These are phyloP conservation scores for Papilio helenus DNA, from an alignment of 1,140 invertebrate genomes.

Conservation along the genomic window DNA sequence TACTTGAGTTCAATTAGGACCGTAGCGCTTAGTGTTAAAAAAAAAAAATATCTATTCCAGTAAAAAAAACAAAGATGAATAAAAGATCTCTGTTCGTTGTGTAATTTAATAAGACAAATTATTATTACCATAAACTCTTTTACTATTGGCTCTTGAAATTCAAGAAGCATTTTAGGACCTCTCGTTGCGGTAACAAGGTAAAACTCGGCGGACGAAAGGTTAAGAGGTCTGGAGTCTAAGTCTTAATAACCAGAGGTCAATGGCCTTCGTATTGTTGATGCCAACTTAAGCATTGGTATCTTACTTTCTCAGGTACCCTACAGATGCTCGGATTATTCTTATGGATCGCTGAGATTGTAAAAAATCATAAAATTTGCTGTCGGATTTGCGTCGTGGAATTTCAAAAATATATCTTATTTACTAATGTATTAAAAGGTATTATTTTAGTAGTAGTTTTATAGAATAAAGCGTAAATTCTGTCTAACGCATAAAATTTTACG, in stretches of 20 bases:
- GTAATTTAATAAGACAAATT: constrained; percentile 1
- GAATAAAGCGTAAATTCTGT: not conserved
- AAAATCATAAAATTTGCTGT: not conserved
- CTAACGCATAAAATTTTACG: not conserved
- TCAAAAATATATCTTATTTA: not conserved
- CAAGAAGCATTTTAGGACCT: constrained; percentile 10
- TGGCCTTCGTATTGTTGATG: constrained; percentile 16
- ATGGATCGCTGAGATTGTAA: not conserved
- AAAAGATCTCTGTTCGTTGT: not conserved
- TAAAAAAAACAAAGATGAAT: not conserved
- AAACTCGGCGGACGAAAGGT: constrained; percentile 15
- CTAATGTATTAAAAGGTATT: not conserved
- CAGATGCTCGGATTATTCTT: constrained; percentile 11
- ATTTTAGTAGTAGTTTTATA: not conserved
- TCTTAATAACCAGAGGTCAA: constrained; percentile 15
- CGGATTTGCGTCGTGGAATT: not conserved
- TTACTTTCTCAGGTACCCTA: constrained; percentile 3
- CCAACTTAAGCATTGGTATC: constrained; percentile 12
- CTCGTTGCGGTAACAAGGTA: constrained; percentile 5
- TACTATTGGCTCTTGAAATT: constrained; percentile 13
- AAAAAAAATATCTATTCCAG: not conserved
- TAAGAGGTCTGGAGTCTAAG: constrained; percentile 21
- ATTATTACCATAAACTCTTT: constrained; percentile 18
- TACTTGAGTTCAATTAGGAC: not conserved
- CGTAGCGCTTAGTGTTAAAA: not conserved